A percentile compares a stretch with the other conserved stretches of the same genome.
Conservation (phyloP, 37 sponge, comb jelly and placozoan species). For the Ephydatia muelleri region DNA sequence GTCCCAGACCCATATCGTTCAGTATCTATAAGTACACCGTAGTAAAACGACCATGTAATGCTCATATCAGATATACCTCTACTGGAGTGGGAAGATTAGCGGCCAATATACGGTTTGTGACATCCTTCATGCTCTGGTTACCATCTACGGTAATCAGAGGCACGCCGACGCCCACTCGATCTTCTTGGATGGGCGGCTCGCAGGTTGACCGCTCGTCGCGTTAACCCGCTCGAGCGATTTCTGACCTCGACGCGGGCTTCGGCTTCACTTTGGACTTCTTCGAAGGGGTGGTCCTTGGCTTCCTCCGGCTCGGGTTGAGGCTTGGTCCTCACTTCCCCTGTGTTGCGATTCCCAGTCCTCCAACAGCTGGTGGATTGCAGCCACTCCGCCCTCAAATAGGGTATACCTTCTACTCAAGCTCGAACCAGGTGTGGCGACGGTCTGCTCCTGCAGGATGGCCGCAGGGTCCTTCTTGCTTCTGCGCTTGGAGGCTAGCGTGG, state of each 20-base stretch:
- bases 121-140: slow-evolving; percentile 6
- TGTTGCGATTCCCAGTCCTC: slow-evolving; percentile 86
- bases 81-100: slow-evolving; percentile 67
- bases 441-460: neutral
- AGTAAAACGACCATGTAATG: neutral
- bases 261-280: slow-evolving; percentile 26
- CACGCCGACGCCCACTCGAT: slow-evolving; percentile 79
- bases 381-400: slow-evolving; percentile 29
- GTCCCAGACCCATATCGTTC: slow-evolving; percentile 84
- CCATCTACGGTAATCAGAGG: slow-evolving; percentile 64
- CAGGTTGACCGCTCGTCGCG: neutral
- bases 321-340: slow-evolving; percentile 21
- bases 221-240: slow-evolving; percentile 16
- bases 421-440: neutral
- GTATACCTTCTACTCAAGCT: slow-evolving; percentile 31
- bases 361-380: slow-evolving; percentile 40
- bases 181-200: neutral
- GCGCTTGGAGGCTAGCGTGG: neutral
- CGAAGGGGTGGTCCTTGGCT: slow-evolving; percentile 14
- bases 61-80: slow-evolving; percentile 29
- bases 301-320: slow-evolving; percentile 17
- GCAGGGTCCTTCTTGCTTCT: slow-evolving; percentile 11
- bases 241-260: neutral
- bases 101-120: slow-evolving; percentile 41
- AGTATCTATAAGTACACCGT: slow-evolving; percentile 49